Evolutionary conservation across 2,888 invertebrate species (phyloP), one percentile per base, ranked within the genome.

Genomic region (Cantharis nigra): DNA sequence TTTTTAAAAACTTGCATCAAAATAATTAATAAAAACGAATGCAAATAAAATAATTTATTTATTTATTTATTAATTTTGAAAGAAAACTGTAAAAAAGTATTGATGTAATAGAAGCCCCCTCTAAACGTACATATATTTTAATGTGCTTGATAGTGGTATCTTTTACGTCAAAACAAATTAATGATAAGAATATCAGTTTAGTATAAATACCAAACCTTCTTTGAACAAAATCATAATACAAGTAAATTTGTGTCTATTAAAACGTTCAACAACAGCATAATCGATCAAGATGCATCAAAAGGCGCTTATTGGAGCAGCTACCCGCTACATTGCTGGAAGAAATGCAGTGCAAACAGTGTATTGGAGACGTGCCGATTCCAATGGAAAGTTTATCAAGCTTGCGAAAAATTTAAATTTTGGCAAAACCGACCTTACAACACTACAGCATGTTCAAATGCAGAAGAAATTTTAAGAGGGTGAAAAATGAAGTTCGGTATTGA

Each of bases 341-440:
- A 92, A 94, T 84, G 94, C 94, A 1, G 91, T 94, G 20, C 94
- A 95, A 85, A 94, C 94, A 0, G 93, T 94, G 0, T 95, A 95
- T 84, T 95, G 95, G 95, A 90, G 94, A 83, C 90, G 92, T 65
- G 87, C 89, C 0, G 89, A 90, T 5, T 79, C 71, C 11, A 83
- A 85, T 63, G 80, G 82, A 16, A 87, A 85, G 80, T 81, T 87
- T 78, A 71, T 86, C 79, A 87, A 87, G 81, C 84, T 87, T 49
- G 0, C 49, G 49, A 49, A 49, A 49, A 49, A 49, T 49, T 49
- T 49, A 9, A 49, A 49, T 49, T 49, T 49, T n/a, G 49, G 49
- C 11, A 65, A 76, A 74, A 70, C 23, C 70, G 26, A 28, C 13
- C 69, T 14, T n/a, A 62, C 70, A n/a, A 71, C 72, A 14, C 75